Evolutionary conservation across 2,888 invertebrate species (phyloP).

Genomic region (Tetanocera ferruginea): DNA sequence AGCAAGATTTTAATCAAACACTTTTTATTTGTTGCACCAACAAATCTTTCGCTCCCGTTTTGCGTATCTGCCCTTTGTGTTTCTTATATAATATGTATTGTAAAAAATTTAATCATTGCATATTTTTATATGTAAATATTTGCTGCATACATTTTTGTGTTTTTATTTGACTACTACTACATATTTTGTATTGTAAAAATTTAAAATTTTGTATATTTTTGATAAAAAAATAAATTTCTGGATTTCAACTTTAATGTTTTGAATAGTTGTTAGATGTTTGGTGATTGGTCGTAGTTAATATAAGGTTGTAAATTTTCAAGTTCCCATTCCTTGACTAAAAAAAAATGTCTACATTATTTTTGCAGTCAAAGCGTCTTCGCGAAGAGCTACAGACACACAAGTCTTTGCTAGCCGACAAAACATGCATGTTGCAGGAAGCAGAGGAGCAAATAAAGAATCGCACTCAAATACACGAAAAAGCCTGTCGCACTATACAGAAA

Average conservation of each 20-base stretch:
- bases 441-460: constrained; percentile 61
- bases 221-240: neutral
- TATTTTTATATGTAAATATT: neutral
- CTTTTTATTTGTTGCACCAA: neutral
- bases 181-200: constrained; percentile 1
- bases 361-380: constrained; percentile 52
- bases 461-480: constrained; percentile 62
- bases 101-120: neutral
- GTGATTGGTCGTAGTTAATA: neutral
- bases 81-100: constrained; percentile 6
- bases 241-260: neutral
- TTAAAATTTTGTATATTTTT: constrained; percentile 16
- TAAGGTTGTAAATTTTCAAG: neutral
- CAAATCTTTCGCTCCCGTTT: neutral
- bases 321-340: neutral
- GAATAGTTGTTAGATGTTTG: neutral
- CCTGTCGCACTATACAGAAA: constrained; percentile 65
- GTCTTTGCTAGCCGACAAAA: constrained; percentile 62
- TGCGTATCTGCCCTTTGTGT: neutral
- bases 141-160: neutral
- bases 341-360: neutral
- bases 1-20: too few relatives aligned
- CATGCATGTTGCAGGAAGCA: constrained; percentile 63
- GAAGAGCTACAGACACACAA: constrained; percentile 59
- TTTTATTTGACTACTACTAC: neutral